Evolutionary conservation across 2,888 invertebrate species (phyloP).

Genomic region (Callosobruchus maculatus): DNA sequence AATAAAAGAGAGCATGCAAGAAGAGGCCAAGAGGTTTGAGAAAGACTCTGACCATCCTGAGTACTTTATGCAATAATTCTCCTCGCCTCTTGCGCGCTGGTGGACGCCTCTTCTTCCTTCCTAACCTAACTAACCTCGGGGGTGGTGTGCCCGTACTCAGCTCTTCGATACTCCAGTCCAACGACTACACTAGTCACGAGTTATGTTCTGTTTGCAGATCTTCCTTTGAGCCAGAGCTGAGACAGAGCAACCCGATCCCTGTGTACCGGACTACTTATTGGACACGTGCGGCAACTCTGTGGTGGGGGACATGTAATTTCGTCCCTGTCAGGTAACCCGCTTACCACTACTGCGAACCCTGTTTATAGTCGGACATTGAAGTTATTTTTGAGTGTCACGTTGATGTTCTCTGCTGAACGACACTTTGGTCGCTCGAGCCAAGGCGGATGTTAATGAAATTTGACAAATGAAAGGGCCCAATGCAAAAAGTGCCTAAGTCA

Average conservation of each 20-base stretch:
- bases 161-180: conserved; percentile 41
- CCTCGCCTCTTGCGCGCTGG: conserved; percentile 51
- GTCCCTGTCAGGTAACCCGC: background rate
- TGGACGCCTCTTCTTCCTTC: conserved; percentile 48
- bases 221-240: conserved; percentile 49
- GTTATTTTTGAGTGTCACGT: too few species aligned
- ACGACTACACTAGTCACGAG: conserved; percentile 44
- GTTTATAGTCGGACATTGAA: too few species aligned
- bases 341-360: background rate
- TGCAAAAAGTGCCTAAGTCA: too few species aligned
- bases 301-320: background rate
- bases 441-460: too few species aligned
- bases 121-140: conserved; percentile 50
- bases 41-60: conserved; percentile 96
- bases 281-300: background rate
- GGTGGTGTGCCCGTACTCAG: conserved; percentile 50
- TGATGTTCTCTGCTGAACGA: too few species aligned
- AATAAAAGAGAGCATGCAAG: conserved; percentile 99
- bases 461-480: too few species aligned
- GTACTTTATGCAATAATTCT: conserved; percentile 89
- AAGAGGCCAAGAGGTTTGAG: conserved; percentile 98
- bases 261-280: background rate
- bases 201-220: conserved; percentile 51
- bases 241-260: conserved; percentile 27
- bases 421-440: too few species aligned